Conservation (phyloP, 23 tunicate genomes). For the Trididemnum clinides region DNA sequence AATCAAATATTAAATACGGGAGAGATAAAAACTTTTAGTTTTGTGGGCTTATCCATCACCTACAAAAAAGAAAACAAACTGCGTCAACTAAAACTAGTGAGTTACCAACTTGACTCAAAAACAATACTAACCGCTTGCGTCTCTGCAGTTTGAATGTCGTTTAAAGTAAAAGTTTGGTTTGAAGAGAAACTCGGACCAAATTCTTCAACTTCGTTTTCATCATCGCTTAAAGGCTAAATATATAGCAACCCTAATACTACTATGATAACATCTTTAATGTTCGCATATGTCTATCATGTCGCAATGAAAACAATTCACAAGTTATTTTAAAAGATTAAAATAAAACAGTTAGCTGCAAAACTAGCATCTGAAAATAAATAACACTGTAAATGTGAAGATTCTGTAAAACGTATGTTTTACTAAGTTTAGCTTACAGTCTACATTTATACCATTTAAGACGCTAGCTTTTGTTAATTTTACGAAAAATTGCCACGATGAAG, state of each 20-base stretch:
- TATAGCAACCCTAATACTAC: too few species aligned
- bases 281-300: too few species aligned
- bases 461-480: too few species aligned
- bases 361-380: not conserved
- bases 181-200: not conserved
- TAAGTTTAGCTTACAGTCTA: too few species aligned
- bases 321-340: not conserved
- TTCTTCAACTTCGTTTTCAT: not conserved
- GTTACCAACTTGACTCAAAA: not conserved
- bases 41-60: not conserved
- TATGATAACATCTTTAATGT: too few species aligned
- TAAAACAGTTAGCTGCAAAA: not conserved
- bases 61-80: not conserved
- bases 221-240: conserved; percentile 10
- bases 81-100: too few species aligned
- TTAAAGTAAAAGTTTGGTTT: not conserved
- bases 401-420: too few species aligned
- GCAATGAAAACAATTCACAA: not conserved
- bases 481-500: too few species aligned
- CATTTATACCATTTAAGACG: too few species aligned
- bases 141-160: conserved; percentile 27
- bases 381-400: too few species aligned
- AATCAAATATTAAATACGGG: too few species aligned
- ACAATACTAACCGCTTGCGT: not conserved
- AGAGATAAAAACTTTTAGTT: too few species aligned